Evolutionary conservation across 2,113 vertebrate genomes (phyloP).

Genomic region (Pterocles burchelli): DNA sequence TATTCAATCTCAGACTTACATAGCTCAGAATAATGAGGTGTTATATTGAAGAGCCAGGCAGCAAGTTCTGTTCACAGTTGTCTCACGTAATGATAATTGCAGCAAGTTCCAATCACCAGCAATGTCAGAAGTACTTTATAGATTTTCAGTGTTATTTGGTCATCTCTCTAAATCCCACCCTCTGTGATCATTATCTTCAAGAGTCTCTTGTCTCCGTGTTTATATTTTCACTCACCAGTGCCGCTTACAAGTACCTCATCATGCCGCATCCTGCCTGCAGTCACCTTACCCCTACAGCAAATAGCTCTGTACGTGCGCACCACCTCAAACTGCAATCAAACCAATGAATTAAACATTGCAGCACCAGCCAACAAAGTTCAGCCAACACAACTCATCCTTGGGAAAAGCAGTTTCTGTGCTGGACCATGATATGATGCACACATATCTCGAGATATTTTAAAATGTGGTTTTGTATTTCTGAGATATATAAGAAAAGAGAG

Average conservation of each 20-base stretch:
- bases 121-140: slow-evolving; percentile 34
- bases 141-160: background rate
- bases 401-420: background rate
- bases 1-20: background rate
- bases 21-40: background rate
- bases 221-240: slow-evolving; percentile 9
- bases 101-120: background rate
- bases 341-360: background rate
- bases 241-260: slow-evolving; percentile 13
- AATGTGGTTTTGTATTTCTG: background rate
- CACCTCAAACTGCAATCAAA: background rate
- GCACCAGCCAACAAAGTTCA: background rate
- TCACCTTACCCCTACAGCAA: background rate
- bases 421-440: accelerated
- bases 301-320: background rate
- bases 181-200: slow-evolving; percentile 28
- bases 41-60: background rate
- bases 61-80: background rate
- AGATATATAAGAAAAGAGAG: background rate
- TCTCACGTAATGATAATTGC: background rate
- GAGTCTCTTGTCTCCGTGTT: background rate
- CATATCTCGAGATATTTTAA: background rate
- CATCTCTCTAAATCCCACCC: background rate
- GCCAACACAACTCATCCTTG: background rate
- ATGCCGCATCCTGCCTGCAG: background rate